These are phyloP conservation scores for Parnassius apollo DNA, from an alignment of 2,888 invertebrate species.

Conservation along the genomic window DNA sequence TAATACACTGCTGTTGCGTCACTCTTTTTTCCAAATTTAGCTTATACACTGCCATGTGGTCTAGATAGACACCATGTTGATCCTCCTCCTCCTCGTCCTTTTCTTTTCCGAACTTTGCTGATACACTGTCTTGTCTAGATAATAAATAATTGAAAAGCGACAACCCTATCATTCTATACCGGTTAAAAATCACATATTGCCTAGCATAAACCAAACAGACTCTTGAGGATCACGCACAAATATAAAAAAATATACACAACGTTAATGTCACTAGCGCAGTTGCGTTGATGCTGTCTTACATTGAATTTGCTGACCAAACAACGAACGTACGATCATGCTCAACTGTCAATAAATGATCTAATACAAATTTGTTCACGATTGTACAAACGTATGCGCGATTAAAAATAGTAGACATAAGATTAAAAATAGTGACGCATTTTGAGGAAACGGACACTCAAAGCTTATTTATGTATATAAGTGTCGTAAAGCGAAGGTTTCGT, in stretches of 20 bases:
- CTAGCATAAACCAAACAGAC: not conserved
- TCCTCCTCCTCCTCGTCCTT: no score
- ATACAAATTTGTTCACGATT: slow-evolving; percentile 38
- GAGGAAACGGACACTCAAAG: slow-evolving; percentile 2
- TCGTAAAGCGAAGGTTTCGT: not conserved
- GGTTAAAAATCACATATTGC: not conserved
- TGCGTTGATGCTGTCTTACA: slow-evolving; percentile 10
- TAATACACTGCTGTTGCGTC: no score
- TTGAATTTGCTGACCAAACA: slow-evolving; percentile 30
- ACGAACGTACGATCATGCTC: slow-evolving; percentile 9
- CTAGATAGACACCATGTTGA: no score
- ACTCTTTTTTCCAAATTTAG: no score
- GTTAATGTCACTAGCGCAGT: not conserved
- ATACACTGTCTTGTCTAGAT: no score
- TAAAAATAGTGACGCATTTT: slow-evolving; percentile 2
- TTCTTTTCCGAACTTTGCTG: no score
- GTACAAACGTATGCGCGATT: slow-evolving; percentile 31
- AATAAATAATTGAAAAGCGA: not conserved
- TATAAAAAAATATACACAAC: not conserved
- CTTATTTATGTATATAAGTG: not conserved
- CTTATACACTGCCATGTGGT: no score
- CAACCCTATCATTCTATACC: not conserved
- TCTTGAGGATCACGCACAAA: not conserved
- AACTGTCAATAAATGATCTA: slow-evolving; percentile 30
- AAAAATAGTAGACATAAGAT: slow-evolving; percentile 10